phyloP scores from a whole-genome alignment of 2,797 vertebrate genomes.

The Tadarida brasiliensis region DNA sequence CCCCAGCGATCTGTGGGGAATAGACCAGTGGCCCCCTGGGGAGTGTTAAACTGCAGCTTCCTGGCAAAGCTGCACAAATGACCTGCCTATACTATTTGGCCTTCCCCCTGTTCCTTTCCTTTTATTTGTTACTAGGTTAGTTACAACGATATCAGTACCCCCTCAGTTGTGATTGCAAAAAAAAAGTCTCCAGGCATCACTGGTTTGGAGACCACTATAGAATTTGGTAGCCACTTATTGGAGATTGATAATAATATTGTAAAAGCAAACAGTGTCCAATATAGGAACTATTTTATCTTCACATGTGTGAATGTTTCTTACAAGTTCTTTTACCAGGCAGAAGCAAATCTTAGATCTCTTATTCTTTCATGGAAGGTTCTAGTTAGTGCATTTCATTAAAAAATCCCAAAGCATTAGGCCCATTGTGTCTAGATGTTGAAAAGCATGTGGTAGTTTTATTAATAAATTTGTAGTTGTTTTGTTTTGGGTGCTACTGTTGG shows the following conservation, averaged over 20 bases:
- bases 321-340: neutral
- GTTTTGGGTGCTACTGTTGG: neutral
- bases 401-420: conserved; percentile 58
- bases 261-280: neutral
- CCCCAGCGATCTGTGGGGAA: no score
- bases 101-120: no score
- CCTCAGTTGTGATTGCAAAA: neutral
- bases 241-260: neutral
- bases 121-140: no score
- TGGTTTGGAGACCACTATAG: neutral
- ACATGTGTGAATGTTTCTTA: neutral
- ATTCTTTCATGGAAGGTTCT: conserved; percentile 50
- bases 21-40: no score
- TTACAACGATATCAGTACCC: neutral
- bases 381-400: conserved; percentile 53
- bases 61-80: no score
- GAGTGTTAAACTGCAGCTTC: no score
- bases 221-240: neutral
- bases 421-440: conserved; percentile 29
- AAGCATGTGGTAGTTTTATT: conserved; percentile 19
- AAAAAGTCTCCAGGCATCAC: neutral
- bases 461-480: conserved; percentile 29
- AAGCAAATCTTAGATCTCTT: conserved; percentile 53
- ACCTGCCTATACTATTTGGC: no score
- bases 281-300: conserved; percentile 24